phyloP scores from a whole-genome alignment of 2,888 invertebrate species.

The Calliopum simillimum region DNA sequence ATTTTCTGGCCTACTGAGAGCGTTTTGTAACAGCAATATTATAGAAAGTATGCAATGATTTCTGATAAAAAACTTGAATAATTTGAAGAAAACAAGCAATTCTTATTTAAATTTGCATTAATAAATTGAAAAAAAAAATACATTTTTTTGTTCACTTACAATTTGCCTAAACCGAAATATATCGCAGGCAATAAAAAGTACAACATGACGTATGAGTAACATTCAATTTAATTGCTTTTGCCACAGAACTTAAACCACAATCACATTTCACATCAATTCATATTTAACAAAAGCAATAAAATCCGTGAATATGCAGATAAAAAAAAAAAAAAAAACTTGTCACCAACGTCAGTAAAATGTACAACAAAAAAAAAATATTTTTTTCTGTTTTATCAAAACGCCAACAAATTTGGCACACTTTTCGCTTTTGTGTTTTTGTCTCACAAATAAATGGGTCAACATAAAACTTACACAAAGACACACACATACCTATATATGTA shows the following conservation, averaged over 20 bases:
- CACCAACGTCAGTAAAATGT: neutral
- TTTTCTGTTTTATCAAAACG: neutral
- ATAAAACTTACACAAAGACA: neutral
- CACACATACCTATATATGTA: neutral
- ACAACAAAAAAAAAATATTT: too few relatives aligned
- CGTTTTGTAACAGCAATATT: too few relatives aligned
- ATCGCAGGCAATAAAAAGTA: neutral
- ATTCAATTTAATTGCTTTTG: neutral
- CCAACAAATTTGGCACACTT: conserved; percentile 21
- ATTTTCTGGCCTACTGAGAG: too few relatives aligned
- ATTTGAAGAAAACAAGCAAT: too few relatives aligned
- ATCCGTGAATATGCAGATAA: neutral
- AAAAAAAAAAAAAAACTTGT: neutral
- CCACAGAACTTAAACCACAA: neutral
- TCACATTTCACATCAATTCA: too few relatives aligned
- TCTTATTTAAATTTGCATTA: too few relatives aligned
- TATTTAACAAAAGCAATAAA: too few relatives aligned
- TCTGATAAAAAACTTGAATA: too few relatives aligned
- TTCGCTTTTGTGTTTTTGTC: conserved; percentile 17
- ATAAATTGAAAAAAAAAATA: neutral
- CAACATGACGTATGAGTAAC: conserved; percentile 12
- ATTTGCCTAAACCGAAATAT: neutral
- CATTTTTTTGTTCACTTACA: neutral
- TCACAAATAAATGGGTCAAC: conserved; percentile 33
- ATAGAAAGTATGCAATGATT: too few relatives aligned